Evolutionary conservation across 2,113 vertebrate genomes (phyloP).

Genomic region (Lichenostomus cassidix): DNA sequence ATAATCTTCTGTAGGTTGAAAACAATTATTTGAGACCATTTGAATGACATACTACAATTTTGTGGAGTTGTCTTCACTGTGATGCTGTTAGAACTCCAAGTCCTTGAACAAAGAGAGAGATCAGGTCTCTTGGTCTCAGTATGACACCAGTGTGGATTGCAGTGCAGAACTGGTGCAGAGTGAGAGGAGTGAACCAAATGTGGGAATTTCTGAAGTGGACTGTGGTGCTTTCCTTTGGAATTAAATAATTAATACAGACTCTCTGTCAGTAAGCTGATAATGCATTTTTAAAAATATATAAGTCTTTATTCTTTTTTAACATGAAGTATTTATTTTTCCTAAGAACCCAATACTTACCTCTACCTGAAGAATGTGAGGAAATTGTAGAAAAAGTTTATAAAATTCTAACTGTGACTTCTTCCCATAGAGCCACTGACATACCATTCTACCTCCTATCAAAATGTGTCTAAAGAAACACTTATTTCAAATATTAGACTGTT

Average conservation of each 20-base stretch:
- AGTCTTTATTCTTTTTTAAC: background rate
- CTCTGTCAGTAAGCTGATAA: background rate
- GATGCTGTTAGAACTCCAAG: background rate
- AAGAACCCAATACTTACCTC: background rate
- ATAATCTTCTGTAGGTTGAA: background rate
- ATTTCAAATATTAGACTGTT: background rate
- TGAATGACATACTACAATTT: background rate
- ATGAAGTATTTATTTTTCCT: background rate
- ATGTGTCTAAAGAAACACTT: background rate
- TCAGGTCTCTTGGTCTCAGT: background rate
- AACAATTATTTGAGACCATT: background rate
- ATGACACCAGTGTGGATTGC: background rate
- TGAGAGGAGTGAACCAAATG: background rate
- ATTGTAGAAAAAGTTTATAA: background rate
- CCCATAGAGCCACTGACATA: background rate
- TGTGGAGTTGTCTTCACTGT: background rate
- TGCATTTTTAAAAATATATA: fast-evolving
- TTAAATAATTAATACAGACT: background rate
- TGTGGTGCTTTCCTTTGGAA: background rate
- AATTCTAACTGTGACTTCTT: background rate
- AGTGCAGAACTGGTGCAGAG: background rate
- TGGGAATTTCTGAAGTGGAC: background rate
- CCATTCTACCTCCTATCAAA: background rate
- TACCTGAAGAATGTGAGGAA: background rate
- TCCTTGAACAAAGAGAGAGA: background rate